Evolutionary conservation across 2,113 vertebrate genomes (phyloP).

Genomic region (Pristiophorus japonicus): DNA sequence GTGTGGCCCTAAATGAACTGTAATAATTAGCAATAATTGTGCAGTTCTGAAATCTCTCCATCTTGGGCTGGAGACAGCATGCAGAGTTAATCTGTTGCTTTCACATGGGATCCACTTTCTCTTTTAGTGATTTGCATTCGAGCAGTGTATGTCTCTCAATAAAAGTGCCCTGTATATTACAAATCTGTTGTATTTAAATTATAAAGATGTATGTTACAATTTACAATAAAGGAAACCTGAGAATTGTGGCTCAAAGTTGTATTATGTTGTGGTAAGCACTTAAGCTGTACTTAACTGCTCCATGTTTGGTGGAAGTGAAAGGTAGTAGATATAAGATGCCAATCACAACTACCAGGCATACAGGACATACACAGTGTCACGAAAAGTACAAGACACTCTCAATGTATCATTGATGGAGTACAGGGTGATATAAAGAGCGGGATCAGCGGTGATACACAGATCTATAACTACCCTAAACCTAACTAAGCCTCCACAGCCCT

Average conservation of each 20-base stretch:
- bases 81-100: slow-evolving; percentile 18
- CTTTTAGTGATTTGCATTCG: slow-evolving; percentile 1
- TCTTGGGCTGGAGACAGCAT: neutral
- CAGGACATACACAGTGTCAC: no score
- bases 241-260: neutral
- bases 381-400: no score
- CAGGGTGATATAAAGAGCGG: no score
- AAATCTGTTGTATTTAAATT: slow-evolving; percentile 33
- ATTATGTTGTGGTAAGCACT: neutral
- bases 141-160: slow-evolving; percentile 28
- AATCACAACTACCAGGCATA: no score
- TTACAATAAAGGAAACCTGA: slow-evolving; percentile 31
- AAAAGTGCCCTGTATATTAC: slow-evolving; percentile 36
- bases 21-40: neutral
- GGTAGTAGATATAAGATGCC: neutral
- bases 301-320: neutral
- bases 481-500: no score
- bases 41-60: slow-evolving; percentile 3
- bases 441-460: no score
- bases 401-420: no score
- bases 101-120: slow-evolving; percentile 18
- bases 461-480: no score
- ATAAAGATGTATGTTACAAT: slow-evolving; percentile 26
- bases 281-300: neutral
- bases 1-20: neutral